Evolutionary conservation across 2,888 invertebrate genomes (phyloP).

Genomic region (Microplitis manilae): DNA sequence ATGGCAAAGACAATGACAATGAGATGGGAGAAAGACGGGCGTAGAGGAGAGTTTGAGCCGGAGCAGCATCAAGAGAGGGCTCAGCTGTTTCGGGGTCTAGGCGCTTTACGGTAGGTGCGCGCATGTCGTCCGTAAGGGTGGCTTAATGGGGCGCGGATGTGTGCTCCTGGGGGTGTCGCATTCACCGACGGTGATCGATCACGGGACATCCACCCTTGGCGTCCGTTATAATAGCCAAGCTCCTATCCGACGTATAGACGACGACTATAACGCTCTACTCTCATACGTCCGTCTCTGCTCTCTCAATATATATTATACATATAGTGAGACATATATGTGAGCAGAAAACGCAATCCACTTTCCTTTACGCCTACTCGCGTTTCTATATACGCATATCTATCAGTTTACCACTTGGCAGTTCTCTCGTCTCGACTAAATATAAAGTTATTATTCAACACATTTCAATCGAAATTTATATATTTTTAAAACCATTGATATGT

Average conservation of each 20-base stretch:
- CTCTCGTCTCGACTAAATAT: neutral
- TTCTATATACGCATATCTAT: neutral
- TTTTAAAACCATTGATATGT: neutral
- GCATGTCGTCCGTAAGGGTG: conserved; percentile 60
- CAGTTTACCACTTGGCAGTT: conserved; percentile 7
- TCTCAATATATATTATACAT: too few relatives aligned
- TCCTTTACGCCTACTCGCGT: conserved; percentile 9
- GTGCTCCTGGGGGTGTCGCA: conserved; percentile 67
- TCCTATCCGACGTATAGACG: conserved; percentile 33
- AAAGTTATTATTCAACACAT: neutral
- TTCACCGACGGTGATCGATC: conserved; percentile 69
- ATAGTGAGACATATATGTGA: neutral
- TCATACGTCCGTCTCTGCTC: too few relatives aligned
- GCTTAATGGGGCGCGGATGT: conserved; percentile 69
- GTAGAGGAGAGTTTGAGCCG: conserved; percentile 49
- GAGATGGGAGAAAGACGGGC: conserved; percentile 41
- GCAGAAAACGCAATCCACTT: conserved; percentile 29
- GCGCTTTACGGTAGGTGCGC: conserved; percentile 55
- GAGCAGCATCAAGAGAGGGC: conserved; percentile 34
- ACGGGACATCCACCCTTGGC: conserved; percentile 65
- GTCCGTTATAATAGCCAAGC: conserved; percentile 62
- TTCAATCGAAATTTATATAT: neutral
- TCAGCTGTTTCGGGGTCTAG: conserved; percentile 52
- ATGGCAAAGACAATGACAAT: neutral
- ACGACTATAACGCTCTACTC: conserved; percentile 7